These are phyloP conservation scores for Engraulis encrasicolus DNA, from an alignment of 2,113 vertebrate genomes.

Conservation along the genomic window DNA sequence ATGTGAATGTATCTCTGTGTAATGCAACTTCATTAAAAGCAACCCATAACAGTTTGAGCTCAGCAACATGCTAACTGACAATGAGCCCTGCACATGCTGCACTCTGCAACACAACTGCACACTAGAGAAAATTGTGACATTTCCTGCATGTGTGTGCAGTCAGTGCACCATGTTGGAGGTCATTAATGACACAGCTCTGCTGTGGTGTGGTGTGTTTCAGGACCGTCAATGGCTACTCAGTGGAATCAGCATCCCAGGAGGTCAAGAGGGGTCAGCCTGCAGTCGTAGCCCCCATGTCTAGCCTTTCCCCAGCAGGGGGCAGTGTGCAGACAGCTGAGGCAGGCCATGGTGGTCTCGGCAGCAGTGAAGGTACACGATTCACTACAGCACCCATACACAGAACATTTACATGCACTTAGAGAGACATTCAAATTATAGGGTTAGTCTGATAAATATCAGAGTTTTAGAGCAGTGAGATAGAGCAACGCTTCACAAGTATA, in stretches of 20 bases:
- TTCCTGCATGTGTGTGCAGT: not conserved
- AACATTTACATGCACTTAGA: not conserved
- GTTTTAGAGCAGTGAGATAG: no score
- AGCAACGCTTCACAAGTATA: no score
- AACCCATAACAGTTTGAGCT: no score
- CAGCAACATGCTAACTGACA: no score
- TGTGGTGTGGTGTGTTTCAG: constrained; percentile 49
- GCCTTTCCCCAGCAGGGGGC: constrained; percentile 55
- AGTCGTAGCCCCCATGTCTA: constrained; percentile 37
- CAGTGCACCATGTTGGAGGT: not conserved
- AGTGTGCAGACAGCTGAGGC: constrained; percentile 57
- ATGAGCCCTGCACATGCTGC: no score
- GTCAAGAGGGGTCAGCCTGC: constrained; percentile 61
- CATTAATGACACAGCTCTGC: not conserved
- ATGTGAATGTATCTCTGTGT: no score
- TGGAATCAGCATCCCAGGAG: constrained; percentile 49
- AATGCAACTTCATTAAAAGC: no score
- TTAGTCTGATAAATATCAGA: no score
- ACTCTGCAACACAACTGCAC: no score
- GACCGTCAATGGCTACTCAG: constrained; percentile 51
- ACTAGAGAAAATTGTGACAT: no score
- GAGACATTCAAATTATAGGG: no score
- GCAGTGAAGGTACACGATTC: not conserved
- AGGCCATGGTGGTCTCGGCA: constrained; percentile 28
- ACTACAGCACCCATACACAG: not conserved